phyloP scores from a whole-genome alignment of 2,797 vertebrate species.

The Tadarida brasiliensis region DNA sequence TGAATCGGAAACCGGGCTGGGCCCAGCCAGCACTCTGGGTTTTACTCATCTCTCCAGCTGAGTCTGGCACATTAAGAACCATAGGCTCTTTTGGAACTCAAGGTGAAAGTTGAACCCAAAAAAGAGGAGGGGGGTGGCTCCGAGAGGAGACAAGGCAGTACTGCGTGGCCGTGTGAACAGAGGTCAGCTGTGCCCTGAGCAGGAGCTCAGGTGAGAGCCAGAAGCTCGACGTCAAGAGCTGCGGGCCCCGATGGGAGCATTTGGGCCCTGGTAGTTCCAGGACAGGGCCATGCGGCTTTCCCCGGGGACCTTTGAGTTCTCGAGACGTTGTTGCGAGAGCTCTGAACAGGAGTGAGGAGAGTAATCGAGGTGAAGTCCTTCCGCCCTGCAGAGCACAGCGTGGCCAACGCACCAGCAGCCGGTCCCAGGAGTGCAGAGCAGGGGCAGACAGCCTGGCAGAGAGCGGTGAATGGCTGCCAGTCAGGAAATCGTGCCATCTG shows the following conservation, averaged over 20 bases:
- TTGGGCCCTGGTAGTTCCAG: neutral
- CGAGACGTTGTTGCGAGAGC: neutral
- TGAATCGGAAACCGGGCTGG: neutral
- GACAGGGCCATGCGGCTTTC: neutral
- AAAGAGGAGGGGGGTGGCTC: neutral
- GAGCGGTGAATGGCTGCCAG: neutral
- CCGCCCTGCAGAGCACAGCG: accelerated
- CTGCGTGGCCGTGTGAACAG: accelerated
- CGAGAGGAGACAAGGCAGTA: neutral
- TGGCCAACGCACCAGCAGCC: neutral
- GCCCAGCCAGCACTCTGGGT: no score
- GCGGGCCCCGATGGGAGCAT: neutral
- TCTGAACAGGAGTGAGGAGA: neutral
- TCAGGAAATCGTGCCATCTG: neutral
- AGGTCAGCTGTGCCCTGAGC: neutral
- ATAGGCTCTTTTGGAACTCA: neutral
- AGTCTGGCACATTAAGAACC: neutral
- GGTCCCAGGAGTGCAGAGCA: no score
- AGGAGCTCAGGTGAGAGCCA: neutral
- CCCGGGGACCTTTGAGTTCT: neutral
- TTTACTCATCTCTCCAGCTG: neutral
- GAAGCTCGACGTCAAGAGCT: neutral
- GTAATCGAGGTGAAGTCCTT: neutral
- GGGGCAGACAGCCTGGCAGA: neutral
- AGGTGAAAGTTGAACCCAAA: neutral